A percentile compares a stretch with the other conserved stretches of the same genome.
phyloP scores from a whole-genome alignment of 2,113 vertebrate genomes.

The Apus apus region DNA sequence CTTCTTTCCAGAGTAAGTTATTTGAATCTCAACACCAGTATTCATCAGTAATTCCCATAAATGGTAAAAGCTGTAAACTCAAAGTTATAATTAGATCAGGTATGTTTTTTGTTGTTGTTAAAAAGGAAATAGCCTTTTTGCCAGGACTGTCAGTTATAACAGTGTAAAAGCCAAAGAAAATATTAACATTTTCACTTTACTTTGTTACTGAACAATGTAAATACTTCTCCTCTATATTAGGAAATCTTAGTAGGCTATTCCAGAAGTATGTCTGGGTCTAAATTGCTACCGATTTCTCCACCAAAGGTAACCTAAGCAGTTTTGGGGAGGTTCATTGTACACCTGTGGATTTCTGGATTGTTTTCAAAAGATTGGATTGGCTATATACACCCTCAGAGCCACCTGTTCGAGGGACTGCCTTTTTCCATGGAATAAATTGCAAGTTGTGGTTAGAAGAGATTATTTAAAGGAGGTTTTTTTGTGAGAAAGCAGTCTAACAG shows the following conservation, averaged over 20 bases:
- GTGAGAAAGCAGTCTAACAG: not conserved
- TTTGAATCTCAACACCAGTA: constrained; percentile 18
- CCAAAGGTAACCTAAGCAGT: not conserved
- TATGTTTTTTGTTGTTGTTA: constrained; percentile 70
- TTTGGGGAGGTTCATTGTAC: not conserved
- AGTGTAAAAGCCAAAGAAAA: constrained; percentile 72
- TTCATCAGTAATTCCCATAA: constrained; percentile 56
- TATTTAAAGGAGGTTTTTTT: not conserved
- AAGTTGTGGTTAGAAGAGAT: not conserved
- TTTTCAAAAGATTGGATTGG: not conserved
- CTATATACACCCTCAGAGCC: not conserved
- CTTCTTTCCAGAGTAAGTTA: constrained; percentile 25
- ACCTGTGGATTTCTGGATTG: not conserved
- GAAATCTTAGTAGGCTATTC: constrained; percentile 37
- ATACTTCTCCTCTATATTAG: constrained; percentile 50
- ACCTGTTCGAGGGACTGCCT: not conserved
- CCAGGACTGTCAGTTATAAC: constrained; percentile 70
- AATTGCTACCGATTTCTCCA: not conserved
- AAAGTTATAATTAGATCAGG: constrained; percentile 74
- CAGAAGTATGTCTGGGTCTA: constrained; percentile 9
- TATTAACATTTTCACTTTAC: constrained; percentile 65
- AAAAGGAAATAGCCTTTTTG: constrained; percentile 63
- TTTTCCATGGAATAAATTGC: not conserved
- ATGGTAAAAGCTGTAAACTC: constrained; percentile 63
- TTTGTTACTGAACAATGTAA: constrained; percentile 65